Evolutionary conservation across 2,113 vertebrate genomes (phyloP).

Genomic region (Lanius collurio): DNA sequence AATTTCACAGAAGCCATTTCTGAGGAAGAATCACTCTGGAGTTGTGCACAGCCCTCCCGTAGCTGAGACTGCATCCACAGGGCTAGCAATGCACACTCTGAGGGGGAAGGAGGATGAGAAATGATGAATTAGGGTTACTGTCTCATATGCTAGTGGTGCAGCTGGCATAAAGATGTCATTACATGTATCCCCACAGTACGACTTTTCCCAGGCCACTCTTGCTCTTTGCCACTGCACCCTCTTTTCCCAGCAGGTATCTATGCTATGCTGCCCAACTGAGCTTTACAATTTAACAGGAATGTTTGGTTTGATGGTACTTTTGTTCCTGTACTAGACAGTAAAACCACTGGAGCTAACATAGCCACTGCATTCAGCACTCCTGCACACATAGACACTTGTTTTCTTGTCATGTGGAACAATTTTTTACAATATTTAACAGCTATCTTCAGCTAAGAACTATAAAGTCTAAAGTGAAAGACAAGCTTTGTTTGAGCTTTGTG

Average conservation of each 20-base stretch:
- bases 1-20: neutral
- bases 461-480: neutral
- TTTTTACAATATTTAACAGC: neutral
- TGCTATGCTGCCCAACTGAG: neutral
- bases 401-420: neutral
- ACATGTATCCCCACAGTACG: accelerated
- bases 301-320: neutral
- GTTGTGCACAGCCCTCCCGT: accelerated
- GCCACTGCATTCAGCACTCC: neutral
- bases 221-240: neutral
- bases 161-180: neutral
- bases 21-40: neutral
- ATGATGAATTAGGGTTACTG: accelerated
- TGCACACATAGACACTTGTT: neutral
- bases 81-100: neutral
- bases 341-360: neutral
- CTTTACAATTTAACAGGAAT: neutral
- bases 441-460: neutral
- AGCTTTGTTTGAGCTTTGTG: neutral
- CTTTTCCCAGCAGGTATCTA: neutral
- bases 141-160: neutral
- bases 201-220: neutral
- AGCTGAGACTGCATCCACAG: neutral
- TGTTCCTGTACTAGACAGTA: neutral
- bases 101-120: neutral